Conservation (phyloP, 2,113 vertebrate species). For the Butorides virescens region DNA sequence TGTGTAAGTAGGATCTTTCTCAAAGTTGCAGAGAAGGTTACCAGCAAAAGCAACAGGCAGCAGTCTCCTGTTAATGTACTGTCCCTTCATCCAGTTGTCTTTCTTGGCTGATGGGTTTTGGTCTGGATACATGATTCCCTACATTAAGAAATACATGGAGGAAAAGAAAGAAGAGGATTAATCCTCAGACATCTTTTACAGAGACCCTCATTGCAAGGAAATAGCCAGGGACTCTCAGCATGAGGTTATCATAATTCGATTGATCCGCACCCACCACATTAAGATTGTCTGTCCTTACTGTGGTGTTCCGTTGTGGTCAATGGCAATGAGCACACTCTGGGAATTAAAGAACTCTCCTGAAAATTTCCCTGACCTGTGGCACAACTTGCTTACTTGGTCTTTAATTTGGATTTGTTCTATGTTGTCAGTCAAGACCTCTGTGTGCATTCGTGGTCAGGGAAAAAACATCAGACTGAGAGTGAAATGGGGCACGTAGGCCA, state of each 20-base stretch:
- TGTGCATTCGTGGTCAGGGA: background rate
- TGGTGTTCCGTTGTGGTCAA: background rate
- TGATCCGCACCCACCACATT: background rate
- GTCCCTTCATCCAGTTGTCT: background rate
- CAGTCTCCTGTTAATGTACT: rapidly evolving
- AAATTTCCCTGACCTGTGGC: background rate
- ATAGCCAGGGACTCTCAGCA: background rate
- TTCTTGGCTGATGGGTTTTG: background rate
- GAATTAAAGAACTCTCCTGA: background rate
- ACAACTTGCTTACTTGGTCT: background rate
- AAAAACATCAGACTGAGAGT: background rate
- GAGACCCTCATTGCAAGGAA: background rate
- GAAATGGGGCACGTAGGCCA: background rate
- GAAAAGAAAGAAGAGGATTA: background rate
- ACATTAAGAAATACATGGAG: background rate
- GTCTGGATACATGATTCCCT: background rate
- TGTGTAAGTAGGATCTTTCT: background rate
- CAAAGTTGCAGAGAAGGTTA: background rate
- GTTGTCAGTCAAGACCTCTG: background rate
- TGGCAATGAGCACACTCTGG: background rate
- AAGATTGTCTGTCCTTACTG: background rate
- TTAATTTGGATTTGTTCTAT: background rate
- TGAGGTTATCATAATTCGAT: background rate
- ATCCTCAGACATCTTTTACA: background rate
- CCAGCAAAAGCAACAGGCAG: background rate